These are phyloP conservation scores for Byasa hedistus DNA, from an alignment of 2,888 invertebrate genomes.

Conservation along the genomic window DNA sequence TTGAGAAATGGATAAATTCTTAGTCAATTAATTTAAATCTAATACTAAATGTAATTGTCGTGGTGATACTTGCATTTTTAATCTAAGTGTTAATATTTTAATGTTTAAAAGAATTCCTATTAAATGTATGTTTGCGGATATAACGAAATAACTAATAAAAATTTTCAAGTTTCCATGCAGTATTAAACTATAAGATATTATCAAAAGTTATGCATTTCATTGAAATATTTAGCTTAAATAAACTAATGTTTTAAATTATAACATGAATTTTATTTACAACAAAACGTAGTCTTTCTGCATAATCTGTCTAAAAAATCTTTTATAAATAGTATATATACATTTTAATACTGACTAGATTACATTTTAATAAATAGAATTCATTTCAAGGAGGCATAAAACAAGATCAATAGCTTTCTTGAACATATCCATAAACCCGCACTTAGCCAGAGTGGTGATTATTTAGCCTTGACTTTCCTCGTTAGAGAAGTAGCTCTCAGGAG, in stretches of 20 bases:
- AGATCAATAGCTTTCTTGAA: too few relatives aligned
- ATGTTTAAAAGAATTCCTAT: conserved; percentile 17
- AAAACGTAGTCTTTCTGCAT: not conserved
- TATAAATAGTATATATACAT: too few relatives aligned
- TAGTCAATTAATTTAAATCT: conserved; percentile 3
- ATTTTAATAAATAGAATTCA: too few relatives aligned
- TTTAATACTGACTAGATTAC: too few relatives aligned
- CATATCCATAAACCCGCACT: too few relatives aligned
- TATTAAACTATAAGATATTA: conserved; percentile 5
- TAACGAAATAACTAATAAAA: not conserved
- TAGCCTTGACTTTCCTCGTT: too few relatives aligned
- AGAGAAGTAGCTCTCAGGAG: not conserved
- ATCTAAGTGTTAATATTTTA: conserved; percentile 4
- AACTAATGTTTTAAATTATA: not conserved
- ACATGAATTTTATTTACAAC: not conserved
- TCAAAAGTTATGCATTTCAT: not conserved
- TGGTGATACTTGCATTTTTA: conserved; percentile 8
- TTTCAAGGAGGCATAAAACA: too few relatives aligned
- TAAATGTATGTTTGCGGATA: not conserved
- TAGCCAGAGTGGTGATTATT: too few relatives aligned
- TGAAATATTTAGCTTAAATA: conserved; percentile 7
- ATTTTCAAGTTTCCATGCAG: not conserved
- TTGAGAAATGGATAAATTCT: not conserved
- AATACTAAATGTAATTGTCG: not conserved
- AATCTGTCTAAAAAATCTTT: too few relatives aligned